Conservation (phyloP, 2,113 vertebrate species). For the Pseudolaguvia tuberculata region DNA sequence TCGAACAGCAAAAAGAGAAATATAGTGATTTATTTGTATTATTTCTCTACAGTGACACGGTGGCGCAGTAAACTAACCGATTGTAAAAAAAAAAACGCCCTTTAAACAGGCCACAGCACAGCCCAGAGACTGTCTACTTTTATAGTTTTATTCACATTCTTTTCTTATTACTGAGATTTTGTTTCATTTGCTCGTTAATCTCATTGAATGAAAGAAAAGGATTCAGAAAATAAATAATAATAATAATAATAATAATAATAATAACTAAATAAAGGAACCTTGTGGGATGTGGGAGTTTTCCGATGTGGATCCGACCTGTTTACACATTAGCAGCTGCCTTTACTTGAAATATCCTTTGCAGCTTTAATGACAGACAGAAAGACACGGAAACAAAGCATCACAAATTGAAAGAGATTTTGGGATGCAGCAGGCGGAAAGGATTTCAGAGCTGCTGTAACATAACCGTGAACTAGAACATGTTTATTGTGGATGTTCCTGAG, state of each 20-base stretch:
- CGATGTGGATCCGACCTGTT: conserved; percentile 15
- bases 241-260: no score
- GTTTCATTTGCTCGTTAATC: neutral
- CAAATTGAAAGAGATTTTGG: neutral
- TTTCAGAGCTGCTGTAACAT: neutral
- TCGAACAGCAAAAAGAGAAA: no score
- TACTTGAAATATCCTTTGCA: neutral
- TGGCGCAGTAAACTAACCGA: no score
- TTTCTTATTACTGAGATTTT: neutral
- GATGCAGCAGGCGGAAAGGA: neutral
- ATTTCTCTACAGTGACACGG: no score
- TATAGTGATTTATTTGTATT: no score
- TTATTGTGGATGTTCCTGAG: neutral
- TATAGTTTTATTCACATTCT: neutral
- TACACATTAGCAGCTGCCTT: conserved; percentile 28
- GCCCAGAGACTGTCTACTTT: neutral
- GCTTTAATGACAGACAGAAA: neutral
- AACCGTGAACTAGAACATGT: neutral
- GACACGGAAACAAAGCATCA: neutral
- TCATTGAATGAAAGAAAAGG: neutral
- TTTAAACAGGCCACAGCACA: neutral
- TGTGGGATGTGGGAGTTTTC: neutral
- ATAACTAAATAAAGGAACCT: conserved; percentile 1
- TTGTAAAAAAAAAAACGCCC: no score
- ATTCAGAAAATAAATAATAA: neutral